Evolutionary conservation across 2,888 invertebrate species (phyloP).

Genomic region (Atherix ibis): DNA sequence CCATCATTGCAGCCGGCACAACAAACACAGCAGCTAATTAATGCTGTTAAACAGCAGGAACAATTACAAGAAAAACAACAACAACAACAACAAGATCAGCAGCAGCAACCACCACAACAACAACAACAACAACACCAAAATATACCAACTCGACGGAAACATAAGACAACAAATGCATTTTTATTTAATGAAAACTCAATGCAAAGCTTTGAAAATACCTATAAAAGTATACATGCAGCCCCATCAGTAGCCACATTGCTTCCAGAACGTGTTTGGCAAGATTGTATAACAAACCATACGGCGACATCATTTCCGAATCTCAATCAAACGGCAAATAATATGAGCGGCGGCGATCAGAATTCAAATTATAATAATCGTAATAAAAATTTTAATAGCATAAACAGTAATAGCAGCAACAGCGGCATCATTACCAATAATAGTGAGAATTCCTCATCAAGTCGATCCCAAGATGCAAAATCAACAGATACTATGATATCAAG

Average conservation of each 20-base stretch:
- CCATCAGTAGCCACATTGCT: slow-evolving; percentile 42
- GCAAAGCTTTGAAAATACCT: slow-evolving; percentile 28
- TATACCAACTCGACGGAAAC: slow-evolving; percentile 4
- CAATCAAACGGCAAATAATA: slow-evolving; percentile 8
- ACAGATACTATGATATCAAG: slow-evolving; percentile 10
- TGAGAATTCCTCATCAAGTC: slow-evolving; percentile 1
- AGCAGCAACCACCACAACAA: not conserved
- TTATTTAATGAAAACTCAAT: slow-evolving; percentile 17
- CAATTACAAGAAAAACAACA: not conserved
- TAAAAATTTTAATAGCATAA: slow-evolving; percentile 2
- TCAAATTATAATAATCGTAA: slow-evolving; percentile 4
- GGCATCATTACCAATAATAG: slow-evolving; percentile 2
- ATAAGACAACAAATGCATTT: slow-evolving; percentile 13
- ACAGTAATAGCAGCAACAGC: slow-evolving; percentile 7
- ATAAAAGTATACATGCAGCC: slow-evolving; percentile 31
- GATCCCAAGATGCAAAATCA: too few relatives aligned
- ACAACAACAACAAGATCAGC: not conserved
- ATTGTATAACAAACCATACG: slow-evolving; percentile 41
- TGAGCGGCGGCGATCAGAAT: too few relatives aligned
- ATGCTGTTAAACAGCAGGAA: too few relatives aligned
- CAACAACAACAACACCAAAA: slow-evolving; percentile 1
- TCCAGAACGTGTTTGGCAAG: slow-evolving; percentile 60
- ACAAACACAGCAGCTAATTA: not conserved
- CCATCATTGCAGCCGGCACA: slow-evolving; percentile 8
- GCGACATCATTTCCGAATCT: slow-evolving; percentile 4